Evolutionary conservation across 2,888 invertebrate species (phyloP), one percentile per base, ranked within the genome.

Genomic region (Hyppa rectilinea): DNA sequence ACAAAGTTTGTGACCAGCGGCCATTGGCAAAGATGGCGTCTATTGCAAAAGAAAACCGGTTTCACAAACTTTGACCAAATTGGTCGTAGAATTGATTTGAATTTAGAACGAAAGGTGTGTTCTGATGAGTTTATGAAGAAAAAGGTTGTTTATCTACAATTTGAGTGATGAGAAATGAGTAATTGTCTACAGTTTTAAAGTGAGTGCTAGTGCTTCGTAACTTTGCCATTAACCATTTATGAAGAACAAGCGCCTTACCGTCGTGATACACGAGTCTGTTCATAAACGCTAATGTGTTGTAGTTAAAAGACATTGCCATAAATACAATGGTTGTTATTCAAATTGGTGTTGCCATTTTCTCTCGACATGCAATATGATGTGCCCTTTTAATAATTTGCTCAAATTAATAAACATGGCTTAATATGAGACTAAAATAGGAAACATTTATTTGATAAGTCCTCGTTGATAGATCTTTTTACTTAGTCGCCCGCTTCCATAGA

Each of bases 21-120:
- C 53, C 59, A 77, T 75, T 60, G 58, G 45, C 64, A 50, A 80
- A 80, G 69, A 80, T 70, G 68, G 63, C 55, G 75, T 38, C 7
- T 49, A 52, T 83, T 77, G 71, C 80, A 60, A 75, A 52, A 69
- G 31, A 59, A 70, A 82, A 83, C 83, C 64, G 67, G 84, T 76
- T 69, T 20, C 36, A 52, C 63, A 66, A 40, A 72, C 56, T 63
- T 75, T 75, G 64, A 63, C 80, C 60, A 83, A 76, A 76, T 72
- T 56, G 20, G 65, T 70, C 59, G 50, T 59, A 73, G 68, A 82
- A 78, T 43, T 58, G 62, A 70, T 78, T 79, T 55, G 64, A 73
- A 81, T 83, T 58, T 73, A 67, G 64, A 71, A 72, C 73, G 52
- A 64, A 58, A 66, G 68, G 70, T 71, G 69, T 68, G 71, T 56